phyloP scores from a whole-genome alignment of 2,888 invertebrate genomes.

The Andrena flavipes region DNA sequence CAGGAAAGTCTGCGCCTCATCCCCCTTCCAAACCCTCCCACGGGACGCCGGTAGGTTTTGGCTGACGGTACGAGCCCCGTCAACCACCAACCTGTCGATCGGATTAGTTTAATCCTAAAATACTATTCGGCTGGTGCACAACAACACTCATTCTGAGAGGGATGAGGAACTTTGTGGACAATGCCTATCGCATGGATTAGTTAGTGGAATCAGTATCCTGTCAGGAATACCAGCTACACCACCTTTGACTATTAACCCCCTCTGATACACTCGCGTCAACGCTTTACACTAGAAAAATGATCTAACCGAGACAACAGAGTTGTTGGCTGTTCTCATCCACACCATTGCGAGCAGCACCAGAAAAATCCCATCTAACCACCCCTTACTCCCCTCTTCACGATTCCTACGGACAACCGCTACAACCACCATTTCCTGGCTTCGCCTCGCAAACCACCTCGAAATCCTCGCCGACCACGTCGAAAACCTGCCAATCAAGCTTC shows the following conservation, averaged over 20 bases:
- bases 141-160: background rate
- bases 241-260: too few species aligned
- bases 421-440: constrained; percentile 13
- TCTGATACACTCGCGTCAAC: too few species aligned
- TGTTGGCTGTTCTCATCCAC: too few species aligned
- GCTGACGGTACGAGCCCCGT: constrained; percentile 60
- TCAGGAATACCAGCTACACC: too few species aligned
- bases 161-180: too few species aligned
- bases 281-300: too few species aligned
- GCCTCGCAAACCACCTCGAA: constrained; percentile 13
- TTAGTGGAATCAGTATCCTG: too few species aligned
- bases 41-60: constrained; percentile 40
- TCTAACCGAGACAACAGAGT: too few species aligned
- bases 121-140: constrained; percentile 52
- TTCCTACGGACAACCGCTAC: background rate
- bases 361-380: background rate
- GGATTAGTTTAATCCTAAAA: constrained; percentile 78
- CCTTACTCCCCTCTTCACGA: background rate
- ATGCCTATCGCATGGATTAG: too few species aligned
- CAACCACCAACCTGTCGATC: constrained; percentile 61
- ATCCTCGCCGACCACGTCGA: constrained; percentile 33
- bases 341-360: too few species aligned
- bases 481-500: constrained; percentile 52
- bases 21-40: constrained; percentile 41
- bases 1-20: constrained; percentile 34